Base-by-base conservation (phyloP, 1,140 invertebrate genomes). In the Scaptomyza montana region DNA sequence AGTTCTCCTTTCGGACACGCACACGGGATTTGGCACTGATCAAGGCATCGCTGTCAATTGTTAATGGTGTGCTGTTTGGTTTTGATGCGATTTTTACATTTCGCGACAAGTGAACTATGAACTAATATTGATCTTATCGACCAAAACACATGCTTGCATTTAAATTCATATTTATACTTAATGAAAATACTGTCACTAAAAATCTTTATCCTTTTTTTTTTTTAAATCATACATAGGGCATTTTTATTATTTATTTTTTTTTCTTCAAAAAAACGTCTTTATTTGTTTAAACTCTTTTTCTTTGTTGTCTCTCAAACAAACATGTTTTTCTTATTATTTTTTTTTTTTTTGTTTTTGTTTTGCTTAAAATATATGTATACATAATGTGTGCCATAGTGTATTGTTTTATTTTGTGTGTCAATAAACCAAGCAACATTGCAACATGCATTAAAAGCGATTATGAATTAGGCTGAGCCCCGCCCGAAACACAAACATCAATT, bases 61-160 rank as follows among this genome's bases (percentile, higher is more conserved):
- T 96, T 73, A 95, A 96, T 77, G 96, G 95, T 10, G 93, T 93
- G 3, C 47, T 96, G 1, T 95, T 97, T 76, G 92, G 96, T 1
- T 80, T 96, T 9, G 96, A 97, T 84, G 94, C 95, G 2, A 92
- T 96, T n/a, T 93, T 97, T 56, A 96, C 95, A 16, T 96, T 95
- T 93, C 93, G 94, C 71, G 95, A 92, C 75, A 92, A 92, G 64
- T 92, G 63, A 89, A 13, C n/a, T 6, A 21, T 92, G 60, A 89
- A 12, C n/a, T 6, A 21, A 0, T 19, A 43, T 9, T 4, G 10
- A 36, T 21, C n/a, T n/a, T 12, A 33, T 12, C 21, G 25, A 43
- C 19, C 50, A 36, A 49, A 39, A 49, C 6, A 55, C 49, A 33
- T 21, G 56, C 36, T 33, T 78, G 80, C 80, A 82, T 82, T 84